Conservation (phyloP, 1,140 invertebrate species). For the Panagrolaimus sp. region DNA sequence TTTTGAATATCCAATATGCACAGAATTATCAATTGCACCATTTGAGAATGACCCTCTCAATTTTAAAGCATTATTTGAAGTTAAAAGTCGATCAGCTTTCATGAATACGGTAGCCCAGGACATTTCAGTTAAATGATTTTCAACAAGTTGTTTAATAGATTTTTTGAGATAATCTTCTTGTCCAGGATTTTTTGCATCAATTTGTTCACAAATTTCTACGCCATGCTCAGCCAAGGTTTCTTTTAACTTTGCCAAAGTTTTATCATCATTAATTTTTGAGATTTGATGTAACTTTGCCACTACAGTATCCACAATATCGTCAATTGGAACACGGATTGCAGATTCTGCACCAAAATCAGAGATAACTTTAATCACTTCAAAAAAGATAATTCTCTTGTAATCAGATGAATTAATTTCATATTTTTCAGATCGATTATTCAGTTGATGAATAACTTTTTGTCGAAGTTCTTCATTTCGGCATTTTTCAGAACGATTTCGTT, state of each 20-base stretch:
- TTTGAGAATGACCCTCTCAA: constrained; percentile 28
- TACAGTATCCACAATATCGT: not conserved
- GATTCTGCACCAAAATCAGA: not conserved
- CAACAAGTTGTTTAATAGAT: constrained; percentile 17
- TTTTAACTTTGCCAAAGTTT: not conserved
- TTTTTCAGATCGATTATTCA: constrained; percentile 23
- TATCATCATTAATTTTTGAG: not conserved
- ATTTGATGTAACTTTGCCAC: not conserved
- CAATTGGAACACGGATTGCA: not conserved
- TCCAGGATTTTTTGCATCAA: not conserved
- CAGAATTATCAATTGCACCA: constrained; percentile 24
- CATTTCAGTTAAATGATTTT: constrained; percentile 23
- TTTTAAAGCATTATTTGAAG: constrained; percentile 19
- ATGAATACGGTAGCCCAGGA: constrained; percentile 17
- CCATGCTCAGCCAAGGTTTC: constrained; percentile 4
- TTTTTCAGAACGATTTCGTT: constrained; percentile 33
- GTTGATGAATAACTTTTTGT: constrained; percentile 27
- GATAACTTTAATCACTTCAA: constrained; percentile 8
- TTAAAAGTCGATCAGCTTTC: constrained; percentile 22
- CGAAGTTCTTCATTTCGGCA: constrained; percentile 25
- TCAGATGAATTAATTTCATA: constrained; percentile 15
- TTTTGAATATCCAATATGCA: constrained; percentile 20
- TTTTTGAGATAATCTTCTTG: constrained; percentile 19
- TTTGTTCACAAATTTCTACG: not conserved
- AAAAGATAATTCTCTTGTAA: constrained; percentile 12